Evolutionary conservation across 2,888 invertebrate species (phyloP).

Genomic region (Drosophila peninsularis): DNA sequence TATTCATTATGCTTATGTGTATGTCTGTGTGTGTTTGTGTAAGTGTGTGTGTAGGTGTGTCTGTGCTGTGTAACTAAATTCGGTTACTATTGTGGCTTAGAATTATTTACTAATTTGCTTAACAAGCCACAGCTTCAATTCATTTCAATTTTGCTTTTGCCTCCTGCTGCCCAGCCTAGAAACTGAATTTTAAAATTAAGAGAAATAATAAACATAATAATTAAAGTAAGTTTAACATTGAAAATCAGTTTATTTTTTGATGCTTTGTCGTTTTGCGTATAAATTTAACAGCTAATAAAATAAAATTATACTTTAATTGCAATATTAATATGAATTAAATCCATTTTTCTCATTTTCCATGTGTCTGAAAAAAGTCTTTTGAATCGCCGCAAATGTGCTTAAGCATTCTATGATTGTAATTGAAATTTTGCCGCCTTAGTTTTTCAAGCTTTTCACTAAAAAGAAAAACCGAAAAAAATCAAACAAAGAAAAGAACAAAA

Average conservation of each 20-base stretch:
- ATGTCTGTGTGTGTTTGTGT: slow-evolving; percentile 17
- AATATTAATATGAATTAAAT: slow-evolving; percentile 65
- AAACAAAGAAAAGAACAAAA: background rate
- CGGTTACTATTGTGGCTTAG: slow-evolving; percentile 43
- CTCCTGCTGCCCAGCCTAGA: slow-evolving; percentile 68
- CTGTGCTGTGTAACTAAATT: slow-evolving; percentile 29
- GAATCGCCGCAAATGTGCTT: slow-evolving; percentile 81
- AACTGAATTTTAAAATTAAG: slow-evolving; percentile 57
- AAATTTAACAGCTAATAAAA: slow-evolving; percentile 79
- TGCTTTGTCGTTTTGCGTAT: slow-evolving; percentile 66
- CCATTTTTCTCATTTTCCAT: slow-evolving; percentile 57
- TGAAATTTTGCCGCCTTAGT: slow-evolving; percentile 62
- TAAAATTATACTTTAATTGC: slow-evolving; percentile 74
- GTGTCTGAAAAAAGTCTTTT: slow-evolving; percentile 75
- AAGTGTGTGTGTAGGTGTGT: slow-evolving; percentile 3
- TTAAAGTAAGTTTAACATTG: slow-evolving; percentile 74
- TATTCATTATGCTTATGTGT: slow-evolving; percentile 26
- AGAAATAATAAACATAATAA: slow-evolving; percentile 35
- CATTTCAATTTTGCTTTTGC: slow-evolving; percentile 44
- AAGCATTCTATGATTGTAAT: slow-evolving; percentile 65
- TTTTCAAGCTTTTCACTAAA: slow-evolving; percentile 53
- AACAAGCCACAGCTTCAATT: slow-evolving; percentile 46
- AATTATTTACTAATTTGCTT: slow-evolving; percentile 43
- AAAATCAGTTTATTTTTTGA: slow-evolving; percentile 73
- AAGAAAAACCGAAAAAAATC: slow-evolving; percentile 32